These are phyloP conservation scores for Paramacrobiotus metropolitanus DNA, from an alignment of 1,140 invertebrate genomes.

Conservation along the genomic window DNA sequence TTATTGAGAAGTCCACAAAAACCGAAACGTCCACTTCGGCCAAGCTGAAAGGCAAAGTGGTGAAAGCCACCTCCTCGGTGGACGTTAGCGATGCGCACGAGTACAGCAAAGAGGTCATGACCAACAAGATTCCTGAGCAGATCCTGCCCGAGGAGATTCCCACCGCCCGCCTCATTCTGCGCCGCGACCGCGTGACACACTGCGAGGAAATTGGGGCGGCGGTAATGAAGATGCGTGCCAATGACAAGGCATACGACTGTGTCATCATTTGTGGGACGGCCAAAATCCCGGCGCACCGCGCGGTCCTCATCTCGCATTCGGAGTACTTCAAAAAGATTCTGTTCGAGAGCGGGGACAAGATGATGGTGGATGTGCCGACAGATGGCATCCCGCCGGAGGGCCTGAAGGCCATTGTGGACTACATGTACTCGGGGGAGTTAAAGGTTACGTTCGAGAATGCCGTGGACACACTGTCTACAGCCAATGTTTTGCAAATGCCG, in stretches of 20 bases:
- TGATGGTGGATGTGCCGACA: slow-evolving; percentile 3
- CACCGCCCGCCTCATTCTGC: neutral
- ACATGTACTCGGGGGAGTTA: neutral
- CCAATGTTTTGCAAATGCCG: neutral
- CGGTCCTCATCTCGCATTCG: neutral
- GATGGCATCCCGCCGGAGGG: neutral
- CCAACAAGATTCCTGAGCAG: neutral
- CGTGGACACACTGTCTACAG: neutral
- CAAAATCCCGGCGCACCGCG: neutral
- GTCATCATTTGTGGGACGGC: neutral
- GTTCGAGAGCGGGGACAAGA: neutral
- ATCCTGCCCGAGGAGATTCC: slow-evolving; percentile 3
- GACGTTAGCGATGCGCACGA: no score
- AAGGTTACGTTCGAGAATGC: neutral
- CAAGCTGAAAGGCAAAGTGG: no score
- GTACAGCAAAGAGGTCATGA: neutral
- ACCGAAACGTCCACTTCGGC: no score
- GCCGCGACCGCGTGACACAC: neutral
- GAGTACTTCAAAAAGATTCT: neutral
- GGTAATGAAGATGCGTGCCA: neutral
- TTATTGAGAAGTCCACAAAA: no score
- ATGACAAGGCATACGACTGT: neutral
- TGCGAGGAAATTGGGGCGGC: neutral
- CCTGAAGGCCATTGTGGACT: neutral
- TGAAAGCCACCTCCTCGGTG: no score